phyloP scores from a whole-genome alignment of 2,888 invertebrate genomes.

The Pollenia labialis region DNA sequence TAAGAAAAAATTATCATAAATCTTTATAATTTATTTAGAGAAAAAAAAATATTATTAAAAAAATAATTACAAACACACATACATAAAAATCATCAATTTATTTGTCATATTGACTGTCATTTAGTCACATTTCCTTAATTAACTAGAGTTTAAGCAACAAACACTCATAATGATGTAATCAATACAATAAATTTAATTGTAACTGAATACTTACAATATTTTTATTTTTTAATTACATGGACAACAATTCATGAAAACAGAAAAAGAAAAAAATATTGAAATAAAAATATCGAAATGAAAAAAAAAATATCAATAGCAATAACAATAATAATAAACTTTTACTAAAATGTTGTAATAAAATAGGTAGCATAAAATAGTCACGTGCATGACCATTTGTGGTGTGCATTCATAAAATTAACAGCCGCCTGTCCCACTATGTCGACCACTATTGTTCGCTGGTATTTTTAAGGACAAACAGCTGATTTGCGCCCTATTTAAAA shows the following conservation, averaged over 20 bases:
- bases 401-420: too few relatives aligned
- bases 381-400: too few relatives aligned
- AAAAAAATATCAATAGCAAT: too few relatives aligned
- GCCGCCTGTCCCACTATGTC: too few relatives aligned
- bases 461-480: too few relatives aligned
- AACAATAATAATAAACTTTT: background rate
- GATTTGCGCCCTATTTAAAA: too few relatives aligned
- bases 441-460: too few relatives aligned
- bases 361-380: too few relatives aligned
- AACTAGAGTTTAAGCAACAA: slow-evolving; percentile 18
- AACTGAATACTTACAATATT: slow-evolving; percentile 33
- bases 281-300: background rate
- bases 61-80: background rate
- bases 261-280: slow-evolving; percentile 9
- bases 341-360: background rate
- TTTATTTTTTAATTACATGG: slow-evolving; percentile 46
- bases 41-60: background rate
- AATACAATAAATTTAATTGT: slow-evolving; percentile 43
- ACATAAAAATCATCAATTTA: slow-evolving; percentile 1
- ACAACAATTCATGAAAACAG: slow-evolving; percentile 3
- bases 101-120: slow-evolving; percentile 9
- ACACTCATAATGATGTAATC: slow-evolving; percentile 31
- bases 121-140: slow-evolving; percentile 8
- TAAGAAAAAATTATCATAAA: too few relatives aligned
- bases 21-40: too few relatives aligned